These are phyloP conservation scores for Remorina albescens DNA, from an alignment of 2,797 vertebrate genomes.

Conservation along the genomic window DNA sequence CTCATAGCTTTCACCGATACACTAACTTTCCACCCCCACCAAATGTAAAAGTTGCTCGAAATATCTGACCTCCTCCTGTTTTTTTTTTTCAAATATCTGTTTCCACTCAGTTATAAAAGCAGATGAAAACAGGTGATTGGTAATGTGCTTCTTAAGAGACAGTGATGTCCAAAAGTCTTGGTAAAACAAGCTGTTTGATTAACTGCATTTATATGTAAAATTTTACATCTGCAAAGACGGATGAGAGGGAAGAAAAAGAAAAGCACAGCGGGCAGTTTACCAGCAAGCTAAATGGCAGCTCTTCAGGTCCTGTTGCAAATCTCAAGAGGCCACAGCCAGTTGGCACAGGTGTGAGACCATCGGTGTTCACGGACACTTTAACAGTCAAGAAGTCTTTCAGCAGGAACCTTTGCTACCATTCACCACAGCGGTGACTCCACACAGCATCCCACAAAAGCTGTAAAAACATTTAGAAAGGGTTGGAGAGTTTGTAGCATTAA, in stretches of 20 bases:
- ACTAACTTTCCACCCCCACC: not conserved
- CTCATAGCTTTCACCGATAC: not conserved
- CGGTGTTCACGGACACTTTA: constrained; percentile 48
- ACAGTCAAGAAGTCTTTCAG: constrained; percentile 41
- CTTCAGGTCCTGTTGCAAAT: constrained; percentile 44
- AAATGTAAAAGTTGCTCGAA: not conserved
- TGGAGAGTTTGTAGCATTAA: not conserved
- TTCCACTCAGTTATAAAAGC: not conserved
- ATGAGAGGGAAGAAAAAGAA: not conserved
- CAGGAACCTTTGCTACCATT: constrained; percentile 6
- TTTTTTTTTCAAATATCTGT: not conserved
- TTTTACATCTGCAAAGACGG: not conserved
- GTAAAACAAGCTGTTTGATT: not conserved
- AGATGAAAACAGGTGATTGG: not conserved
- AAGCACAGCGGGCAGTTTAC: constrained; percentile 23
- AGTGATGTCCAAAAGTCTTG: no score
- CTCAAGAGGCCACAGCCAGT: constrained; percentile 42
- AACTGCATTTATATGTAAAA: not conserved
- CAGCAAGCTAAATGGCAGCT: constrained; percentile 49
- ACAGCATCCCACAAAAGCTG: not conserved
- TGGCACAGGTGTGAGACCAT: constrained; percentile 21
- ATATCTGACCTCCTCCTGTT: not conserved
- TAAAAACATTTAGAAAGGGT: not conserved
- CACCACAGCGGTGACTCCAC: not conserved
- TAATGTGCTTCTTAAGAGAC: not conserved